Base-by-base conservation (phyloP, 2,797 vertebrate genomes). In the Pygocentrus nattereri region DNA sequence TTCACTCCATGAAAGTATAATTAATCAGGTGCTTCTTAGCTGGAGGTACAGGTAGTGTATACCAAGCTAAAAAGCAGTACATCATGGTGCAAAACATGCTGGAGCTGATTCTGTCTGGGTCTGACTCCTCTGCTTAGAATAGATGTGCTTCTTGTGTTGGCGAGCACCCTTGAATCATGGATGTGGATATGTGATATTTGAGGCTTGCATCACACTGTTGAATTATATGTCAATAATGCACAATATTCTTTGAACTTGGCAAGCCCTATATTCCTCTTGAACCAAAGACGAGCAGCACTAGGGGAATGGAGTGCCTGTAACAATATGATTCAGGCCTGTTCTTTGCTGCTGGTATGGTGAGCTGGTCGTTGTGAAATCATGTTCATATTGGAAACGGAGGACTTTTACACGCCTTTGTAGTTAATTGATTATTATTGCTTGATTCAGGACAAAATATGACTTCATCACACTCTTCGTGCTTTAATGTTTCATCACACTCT, bases 1-100 rank as follows among this genome's bases (percentile, higher is more conserved):
- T 30, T 76, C 77, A 30, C 61, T 47, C 67, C 30, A 25, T 56
- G 52, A 69, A 50, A 59, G 61, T 81, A 64, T 68, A 81, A 83
- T 74, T 71, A 85, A 83, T 83, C 81, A 81, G 75, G 70, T 75
- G 59, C 78, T 76, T 74, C 74, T 79, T 76, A 77, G 67, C 49
- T 54, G 69, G 78, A 68, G 76, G 75, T 64, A 58, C 41, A 76
- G 75, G 78, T 61, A 61, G 68, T 75, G 65, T 83, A 83, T 72
- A 71, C 65, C 52, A 79, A 62, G 27, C 65, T 56, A 58, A 69
- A 83, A 68, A 62, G 59, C 70, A 62, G 58, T 76, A 52, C 68
- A 21, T 59, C 54, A 62, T 76, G 58, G 11, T 79, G 76, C 18
- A 56, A 67, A 59, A 25, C 10, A 64, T 38, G 47, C 80, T 68